phyloP scores from a whole-genome alignment of 2,797 vertebrate genomes.

The Propithecus deckenii region DNA sequence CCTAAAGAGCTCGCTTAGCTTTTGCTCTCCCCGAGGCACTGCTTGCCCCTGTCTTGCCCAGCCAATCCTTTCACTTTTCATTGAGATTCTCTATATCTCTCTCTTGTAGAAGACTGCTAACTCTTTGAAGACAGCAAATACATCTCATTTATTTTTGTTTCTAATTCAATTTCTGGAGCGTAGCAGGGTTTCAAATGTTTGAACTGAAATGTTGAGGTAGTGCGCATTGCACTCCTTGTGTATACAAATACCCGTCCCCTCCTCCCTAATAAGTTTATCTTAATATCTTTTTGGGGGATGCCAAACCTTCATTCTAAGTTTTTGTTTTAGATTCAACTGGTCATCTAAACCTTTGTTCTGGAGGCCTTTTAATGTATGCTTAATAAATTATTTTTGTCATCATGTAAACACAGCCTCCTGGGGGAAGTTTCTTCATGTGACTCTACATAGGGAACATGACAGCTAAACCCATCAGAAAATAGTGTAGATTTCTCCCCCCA shows the following conservation, averaged over 20 bases:
- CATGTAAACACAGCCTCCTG: background rate
- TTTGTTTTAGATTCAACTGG: background rate
- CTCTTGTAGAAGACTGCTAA: background rate
- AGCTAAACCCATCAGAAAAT: background rate
- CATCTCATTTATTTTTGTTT: conserved; percentile 34
- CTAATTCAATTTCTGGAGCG: background rate
- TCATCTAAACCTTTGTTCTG: background rate
- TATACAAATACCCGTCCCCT: too few species aligned
- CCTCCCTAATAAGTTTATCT: background rate
- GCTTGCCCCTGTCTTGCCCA: too few species aligned
- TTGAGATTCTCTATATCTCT: background rate
- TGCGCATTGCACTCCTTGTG: too few species aligned
- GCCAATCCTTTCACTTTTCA: background rate
- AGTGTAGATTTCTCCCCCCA: background rate
- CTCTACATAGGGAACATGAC: background rate
- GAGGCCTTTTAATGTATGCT: background rate
- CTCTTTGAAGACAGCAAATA: background rate
- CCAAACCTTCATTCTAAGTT: background rate
- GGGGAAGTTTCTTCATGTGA: background rate
- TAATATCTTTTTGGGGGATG: background rate
- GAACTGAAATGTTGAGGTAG: background rate
- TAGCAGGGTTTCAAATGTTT: background rate
- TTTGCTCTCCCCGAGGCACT: background rate
- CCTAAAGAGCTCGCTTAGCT: background rate
- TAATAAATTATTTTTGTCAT: background rate